Base-by-base conservation (phyloP, 2,797 vertebrate species). In the Sebastes nivosus region DNA sequence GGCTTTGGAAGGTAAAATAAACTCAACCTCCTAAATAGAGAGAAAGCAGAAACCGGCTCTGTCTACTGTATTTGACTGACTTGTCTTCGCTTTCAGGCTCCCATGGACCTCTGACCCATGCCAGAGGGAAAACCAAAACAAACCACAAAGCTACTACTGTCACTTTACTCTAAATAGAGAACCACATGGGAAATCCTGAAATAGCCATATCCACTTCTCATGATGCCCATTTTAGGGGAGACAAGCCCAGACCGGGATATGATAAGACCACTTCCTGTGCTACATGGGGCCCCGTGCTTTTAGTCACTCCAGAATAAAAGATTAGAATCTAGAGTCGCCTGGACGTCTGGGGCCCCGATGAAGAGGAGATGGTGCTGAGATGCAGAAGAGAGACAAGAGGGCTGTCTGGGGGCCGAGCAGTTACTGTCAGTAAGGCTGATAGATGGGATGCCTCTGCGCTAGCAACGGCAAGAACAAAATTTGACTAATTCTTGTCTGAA, bases 81-180 rank as follows among this genome's bases (percentile, higher is more conserved):
- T 79, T 85, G 72, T 75, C 80, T 68, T 84, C n/a, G 63, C 38
- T 42, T 90, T 85, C 88, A 80, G 82, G 83, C 91, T 93, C 93
- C 80, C 93, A 90, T 89, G 86, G 91, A 93, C 89, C 93, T 92
- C 87, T 91, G 93, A 94, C 90, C 91, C 78, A 69, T 67, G 83
- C 81, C 72, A 84, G 81, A 72, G 79, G 80, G 80, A 80, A 90
- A 92, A 91, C 88, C 92, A 92, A 90, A 94, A 92, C 93, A 94
- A 91, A 92, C 88, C 90, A 84, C 86, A 87, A 50, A 68, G 79
- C 76, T 87, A 87, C 91, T 86, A 86, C 89, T 90, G 87, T 91
- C 91, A 86, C 81, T 87, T 91, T 55, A 67, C 78, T 90, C 73
- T 85, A 88, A 91, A 90, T 90, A 84, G 76, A 80, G 85, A 90